These are phyloP conservation scores for Raja brachyura DNA, from an alignment of 2,113 vertebrate genomes.

Conservation along the genomic window DNA sequence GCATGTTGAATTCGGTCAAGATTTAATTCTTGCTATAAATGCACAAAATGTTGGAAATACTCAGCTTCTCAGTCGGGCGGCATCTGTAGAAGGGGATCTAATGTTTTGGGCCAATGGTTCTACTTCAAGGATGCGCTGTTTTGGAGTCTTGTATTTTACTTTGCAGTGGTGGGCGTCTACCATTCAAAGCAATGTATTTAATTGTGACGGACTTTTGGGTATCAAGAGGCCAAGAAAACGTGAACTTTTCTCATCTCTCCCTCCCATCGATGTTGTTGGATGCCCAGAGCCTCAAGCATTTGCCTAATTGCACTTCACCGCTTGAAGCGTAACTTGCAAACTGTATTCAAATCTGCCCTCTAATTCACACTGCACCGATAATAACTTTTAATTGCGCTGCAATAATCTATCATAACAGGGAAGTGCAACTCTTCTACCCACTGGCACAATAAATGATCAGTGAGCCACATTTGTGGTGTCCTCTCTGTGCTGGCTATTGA, in stretches of 20 bases:
- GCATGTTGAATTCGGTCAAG: too few relatives aligned
- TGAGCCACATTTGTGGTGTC: neutral
- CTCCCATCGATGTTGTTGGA: neutral
- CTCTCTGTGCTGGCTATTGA: neutral
- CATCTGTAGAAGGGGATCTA: too few relatives aligned
- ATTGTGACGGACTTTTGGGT: too few relatives aligned
- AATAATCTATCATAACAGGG: neutral
- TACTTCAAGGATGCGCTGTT: too few relatives aligned
- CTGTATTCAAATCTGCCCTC: neutral
- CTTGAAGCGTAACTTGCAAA: too few relatives aligned
- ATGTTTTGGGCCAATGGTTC: too few relatives aligned
- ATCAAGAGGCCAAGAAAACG: neutral
- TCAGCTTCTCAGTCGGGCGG: too few relatives aligned
- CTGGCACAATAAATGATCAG: neutral
- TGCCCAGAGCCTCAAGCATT: neutral
- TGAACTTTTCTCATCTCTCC: neutral
- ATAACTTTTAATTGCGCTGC: neutral
- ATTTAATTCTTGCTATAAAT: too few relatives aligned
- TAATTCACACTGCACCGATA: neutral
- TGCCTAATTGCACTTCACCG: neutral
- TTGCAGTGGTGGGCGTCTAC: too few relatives aligned
- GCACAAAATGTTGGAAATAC: neutral
- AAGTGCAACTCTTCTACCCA: neutral
- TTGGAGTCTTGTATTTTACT: too few relatives aligned
- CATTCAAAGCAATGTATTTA: neutral